A percentile compares a stretch with the other conserved stretches of the same genome.
These are phyloP conservation scores for Nasonia oneida DNA, from an alignment of 2,888 invertebrate genomes.

Conservation along the genomic window DNA sequence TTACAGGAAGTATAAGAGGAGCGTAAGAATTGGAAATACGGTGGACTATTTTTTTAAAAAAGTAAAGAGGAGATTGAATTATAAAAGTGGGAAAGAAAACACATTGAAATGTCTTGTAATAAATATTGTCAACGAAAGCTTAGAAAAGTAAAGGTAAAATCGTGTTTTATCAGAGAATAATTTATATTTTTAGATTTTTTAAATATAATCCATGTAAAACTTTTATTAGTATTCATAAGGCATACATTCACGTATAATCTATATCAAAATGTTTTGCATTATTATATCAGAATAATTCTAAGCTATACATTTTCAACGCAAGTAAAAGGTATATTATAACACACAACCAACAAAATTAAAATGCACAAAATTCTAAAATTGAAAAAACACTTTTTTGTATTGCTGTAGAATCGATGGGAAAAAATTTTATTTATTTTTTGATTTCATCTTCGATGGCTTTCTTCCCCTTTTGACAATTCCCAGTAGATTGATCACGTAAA, in stretches of 20 bases:
- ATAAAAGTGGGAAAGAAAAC: not conserved
- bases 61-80: not conserved
- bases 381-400: too few relatives aligned
- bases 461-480: not conserved
- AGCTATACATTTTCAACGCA: too few relatives aligned
- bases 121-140: not conserved
- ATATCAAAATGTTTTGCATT: too few relatives aligned
- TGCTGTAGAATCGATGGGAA: too few relatives aligned
- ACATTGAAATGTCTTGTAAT: not conserved
- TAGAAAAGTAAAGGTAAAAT: not conserved
- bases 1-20: not conserved
- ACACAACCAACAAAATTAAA: too few relatives aligned
- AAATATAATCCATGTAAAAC: not conserved
- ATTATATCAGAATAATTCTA: too few relatives aligned
- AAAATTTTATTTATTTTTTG: not conserved
- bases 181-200: not conserved
- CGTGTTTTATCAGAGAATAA: not conserved
- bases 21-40: too few relatives aligned
- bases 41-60: too few relatives aligned
- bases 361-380: too few relatives aligned
- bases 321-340: too few relatives aligned
- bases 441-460: not conserved
- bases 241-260: too few relatives aligned
- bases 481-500: conserved; percentile 28
- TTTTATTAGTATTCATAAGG: too few relatives aligned